Evolutionary conservation across 2,888 invertebrate genomes (phyloP).

Genomic region (Oegoconia quadripuncta): DNA sequence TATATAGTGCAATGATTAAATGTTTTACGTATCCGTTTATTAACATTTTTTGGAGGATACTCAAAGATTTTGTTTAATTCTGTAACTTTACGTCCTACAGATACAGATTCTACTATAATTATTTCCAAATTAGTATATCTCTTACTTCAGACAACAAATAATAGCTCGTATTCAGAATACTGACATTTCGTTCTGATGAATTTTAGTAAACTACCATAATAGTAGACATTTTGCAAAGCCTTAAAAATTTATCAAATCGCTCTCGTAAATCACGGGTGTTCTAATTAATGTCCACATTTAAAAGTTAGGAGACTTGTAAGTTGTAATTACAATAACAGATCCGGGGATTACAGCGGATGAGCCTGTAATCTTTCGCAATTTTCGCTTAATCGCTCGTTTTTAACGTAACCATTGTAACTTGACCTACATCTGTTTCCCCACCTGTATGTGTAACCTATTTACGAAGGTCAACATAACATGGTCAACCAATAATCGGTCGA

Average conservation of each 20-base stretch:
- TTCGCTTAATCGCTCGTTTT: constrained; percentile 67
- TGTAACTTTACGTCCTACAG: no score
- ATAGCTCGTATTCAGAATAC: neutral
- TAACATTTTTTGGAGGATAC: no score
- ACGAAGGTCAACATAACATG: constrained; percentile 33
- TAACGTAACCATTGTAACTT: constrained; percentile 39
- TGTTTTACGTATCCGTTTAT: no score
- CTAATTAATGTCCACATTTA: constrained; percentile 63
- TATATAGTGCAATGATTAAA: no score
- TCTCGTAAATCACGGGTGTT: constrained; percentile 49
- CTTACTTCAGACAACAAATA: neutral
- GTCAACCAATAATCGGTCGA: constrained; percentile 48
- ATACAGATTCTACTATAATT: no score
- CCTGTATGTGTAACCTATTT: constrained; percentile 20
- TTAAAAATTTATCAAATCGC: constrained; percentile 27
- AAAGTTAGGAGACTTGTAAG: constrained; percentile 61
- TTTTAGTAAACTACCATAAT: neutral
- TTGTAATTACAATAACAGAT: constrained; percentile 64
- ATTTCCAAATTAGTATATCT: neutral
- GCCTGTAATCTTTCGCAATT: constrained; percentile 73
- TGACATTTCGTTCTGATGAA: neutral
- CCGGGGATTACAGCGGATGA: constrained; percentile 54
- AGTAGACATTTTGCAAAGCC: neutral
- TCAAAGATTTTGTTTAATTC: no score
- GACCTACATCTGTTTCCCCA: constrained; percentile 37